These are phyloP conservation scores for Carterocephalus palaemon DNA, from an alignment of 2,888 invertebrate genomes.

Conservation along the genomic window DNA sequence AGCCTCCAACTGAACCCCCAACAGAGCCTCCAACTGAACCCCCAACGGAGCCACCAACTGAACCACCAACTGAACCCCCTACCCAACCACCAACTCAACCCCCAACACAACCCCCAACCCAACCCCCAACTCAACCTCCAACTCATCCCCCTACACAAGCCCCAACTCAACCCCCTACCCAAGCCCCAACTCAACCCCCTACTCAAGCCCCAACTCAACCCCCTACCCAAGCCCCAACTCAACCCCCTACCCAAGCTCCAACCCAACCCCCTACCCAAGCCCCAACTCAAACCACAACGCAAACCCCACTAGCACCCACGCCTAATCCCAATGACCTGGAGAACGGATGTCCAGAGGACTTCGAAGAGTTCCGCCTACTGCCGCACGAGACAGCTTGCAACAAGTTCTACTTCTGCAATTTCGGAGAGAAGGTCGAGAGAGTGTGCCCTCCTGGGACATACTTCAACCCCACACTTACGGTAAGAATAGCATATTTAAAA, in stretches of 20 bases:
- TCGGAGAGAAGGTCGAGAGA: slow-evolving; percentile 39
- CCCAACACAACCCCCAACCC: slow-evolving; percentile 12
- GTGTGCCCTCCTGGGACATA: slow-evolving; percentile 40
- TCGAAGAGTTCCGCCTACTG: slow-evolving; percentile 38
- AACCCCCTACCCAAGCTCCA: neutral
- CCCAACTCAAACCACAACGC: neutral
- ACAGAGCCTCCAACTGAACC: slow-evolving; percentile 12
- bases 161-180: neutral
- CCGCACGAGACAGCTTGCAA: slow-evolving; percentile 47
- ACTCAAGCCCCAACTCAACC: neutral
- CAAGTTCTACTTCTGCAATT: slow-evolving; percentile 48
- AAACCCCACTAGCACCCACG: neutral
- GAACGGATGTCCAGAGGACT: slow-evolving; percentile 47
- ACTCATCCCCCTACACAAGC: neutral
- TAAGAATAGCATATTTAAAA: too few species aligned
- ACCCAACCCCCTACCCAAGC: neutral
- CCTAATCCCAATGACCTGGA: slow-evolving; percentile 26
- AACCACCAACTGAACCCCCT: slow-evolving; percentile 22
- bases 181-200: neutral
- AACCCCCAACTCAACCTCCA: slow-evolving; percentile 2
- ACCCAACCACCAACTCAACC: slow-evolving; percentile 11
- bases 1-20: neutral
- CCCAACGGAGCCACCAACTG: slow-evolving; percentile 26
- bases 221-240: neutral
- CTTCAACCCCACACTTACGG: slow-evolving; percentile 49